Base-by-base conservation (phyloP, 2,888 invertebrate genomes). In the Hartigia nigra region DNA sequence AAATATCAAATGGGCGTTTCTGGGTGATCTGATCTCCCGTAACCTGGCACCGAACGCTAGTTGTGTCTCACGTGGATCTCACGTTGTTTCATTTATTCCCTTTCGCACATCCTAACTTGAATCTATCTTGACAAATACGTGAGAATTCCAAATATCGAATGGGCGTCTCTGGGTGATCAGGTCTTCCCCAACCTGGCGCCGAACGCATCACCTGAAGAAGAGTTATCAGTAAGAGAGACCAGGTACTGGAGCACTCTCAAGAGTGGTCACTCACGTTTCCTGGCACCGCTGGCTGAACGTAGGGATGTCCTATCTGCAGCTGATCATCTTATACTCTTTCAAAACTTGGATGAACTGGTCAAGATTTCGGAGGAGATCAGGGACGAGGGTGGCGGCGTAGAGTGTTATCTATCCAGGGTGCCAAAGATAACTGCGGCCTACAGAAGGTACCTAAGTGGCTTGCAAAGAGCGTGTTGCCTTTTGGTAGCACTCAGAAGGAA, bases 391-490 rank as follows among this genome's bases (percentile, higher is more conserved):
- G 96, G 96, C 70, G 86, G 88, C 35, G 81, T 88, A 34, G 90
- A 91, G 23, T 88, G 88, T 79, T 97, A 97, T 89, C 92, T 96
- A 75, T 94, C 94, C 75, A 96, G 96, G 92, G 94, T 96, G 81
- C 94, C 95, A 84, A 94, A 95, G 86, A 95, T 97, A 87, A 95
- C 95, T 88, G 94, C 95, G 76, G 95, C 96, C 75, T 97, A 97
- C 91, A 95, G 96, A 90, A 95, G 95, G 88, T 97, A 97, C 92
- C 96, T 96, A 90, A 94, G 96, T 86, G 97, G 97, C 81, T 94
- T 97, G 82, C 97, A 97, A 90, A 94, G 96, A 89, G 97, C 97
- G 76, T 97, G 97, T 88, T 97, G 97, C 90, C 95, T 97, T 76
- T 93, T 97, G 92, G 97, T 96, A 84, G 92, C 92, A 31, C 91